These are phyloP conservation scores for Corythaixoides concolor DNA, from an alignment of 2,113 vertebrate species.

Conservation along the genomic window DNA sequence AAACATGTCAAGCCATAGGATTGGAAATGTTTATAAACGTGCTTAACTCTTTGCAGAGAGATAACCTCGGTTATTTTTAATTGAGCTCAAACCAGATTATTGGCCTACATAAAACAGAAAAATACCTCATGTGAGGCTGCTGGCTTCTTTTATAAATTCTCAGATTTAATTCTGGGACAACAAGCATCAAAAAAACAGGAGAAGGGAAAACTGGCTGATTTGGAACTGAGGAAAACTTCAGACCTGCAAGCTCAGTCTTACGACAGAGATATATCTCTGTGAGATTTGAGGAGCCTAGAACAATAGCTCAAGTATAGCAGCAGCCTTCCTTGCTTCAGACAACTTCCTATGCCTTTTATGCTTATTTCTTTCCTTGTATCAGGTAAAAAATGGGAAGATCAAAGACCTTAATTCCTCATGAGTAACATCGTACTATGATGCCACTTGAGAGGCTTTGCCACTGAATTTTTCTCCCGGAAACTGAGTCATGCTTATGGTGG, in stretches of 20 bases:
- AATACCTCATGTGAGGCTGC: background rate
- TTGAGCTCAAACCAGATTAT: background rate
- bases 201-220: background rate
- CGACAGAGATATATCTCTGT: background rate
- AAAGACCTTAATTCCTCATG: background rate
- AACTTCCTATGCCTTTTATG: background rate
- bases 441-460: background rate
- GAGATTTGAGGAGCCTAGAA: background rate
- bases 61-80: background rate
- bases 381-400: background rate
- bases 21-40: background rate
- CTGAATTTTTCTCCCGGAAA: background rate
- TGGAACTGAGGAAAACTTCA: background rate
- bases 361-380: background rate
- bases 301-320: background rate
- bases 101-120: background rate
- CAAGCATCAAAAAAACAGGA: background rate
- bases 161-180: background rate
- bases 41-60: background rate
- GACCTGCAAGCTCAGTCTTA: background rate
- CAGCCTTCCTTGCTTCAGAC: background rate
- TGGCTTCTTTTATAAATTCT: background rate
- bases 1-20: background rate
- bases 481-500: background rate
- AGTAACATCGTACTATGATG: rapidly evolving